These are phyloP conservation scores for Caenorhabditis latens DNA, from an alignment of 1,140 invertebrate species.

Conservation along the genomic window DNA sequence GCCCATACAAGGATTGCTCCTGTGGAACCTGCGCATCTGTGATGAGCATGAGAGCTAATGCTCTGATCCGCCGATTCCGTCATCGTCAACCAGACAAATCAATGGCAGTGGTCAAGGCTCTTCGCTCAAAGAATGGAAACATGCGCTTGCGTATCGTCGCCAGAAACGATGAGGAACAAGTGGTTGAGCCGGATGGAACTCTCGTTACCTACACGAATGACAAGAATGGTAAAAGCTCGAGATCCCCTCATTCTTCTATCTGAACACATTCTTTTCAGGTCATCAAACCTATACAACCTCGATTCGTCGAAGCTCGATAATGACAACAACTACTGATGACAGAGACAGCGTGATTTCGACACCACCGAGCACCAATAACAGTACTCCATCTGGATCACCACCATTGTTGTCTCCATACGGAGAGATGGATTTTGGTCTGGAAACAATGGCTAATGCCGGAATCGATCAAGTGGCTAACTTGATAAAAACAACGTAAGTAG, in stretches of 20 bases:
- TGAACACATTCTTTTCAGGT: not conserved
- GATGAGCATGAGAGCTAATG: slow-evolving; percentile 61
- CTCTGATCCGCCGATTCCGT: slow-evolving; percentile 61
- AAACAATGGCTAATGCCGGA: not conserved
- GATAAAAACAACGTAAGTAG: not conserved
- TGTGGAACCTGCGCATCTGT: slow-evolving; percentile 65
- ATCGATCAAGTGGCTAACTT: not conserved
- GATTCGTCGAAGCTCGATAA: not conserved
- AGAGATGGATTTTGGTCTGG: not conserved
- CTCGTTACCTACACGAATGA: slow-evolving; percentile 27
- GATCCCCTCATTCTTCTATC: not conserved
- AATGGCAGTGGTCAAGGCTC: slow-evolving; percentile 54
- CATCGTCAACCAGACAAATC: slow-evolving; percentile 58
- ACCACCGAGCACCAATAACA: slow-evolving; percentile 8
- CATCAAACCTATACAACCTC: slow-evolving; percentile 46
- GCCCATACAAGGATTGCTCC: slow-evolving; percentile 69
- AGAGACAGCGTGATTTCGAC: slow-evolving; percentile 14
- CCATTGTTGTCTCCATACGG: slow-evolving; percentile 34
- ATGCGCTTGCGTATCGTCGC: slow-evolving; percentile 58
- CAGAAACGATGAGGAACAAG: slow-evolving; percentile 27
- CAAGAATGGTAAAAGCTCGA: slow-evolving; percentile 10
- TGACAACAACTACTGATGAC: slow-evolving; percentile 18
- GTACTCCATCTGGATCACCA: slow-evolving; percentile 41
- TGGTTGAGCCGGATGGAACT: slow-evolving; percentile 10
- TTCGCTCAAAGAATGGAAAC: slow-evolving; percentile 63